These are phyloP conservation scores for Agonopterix heracliana DNA, from an alignment of 2,888 invertebrate species.

Conservation along the genomic window DNA sequence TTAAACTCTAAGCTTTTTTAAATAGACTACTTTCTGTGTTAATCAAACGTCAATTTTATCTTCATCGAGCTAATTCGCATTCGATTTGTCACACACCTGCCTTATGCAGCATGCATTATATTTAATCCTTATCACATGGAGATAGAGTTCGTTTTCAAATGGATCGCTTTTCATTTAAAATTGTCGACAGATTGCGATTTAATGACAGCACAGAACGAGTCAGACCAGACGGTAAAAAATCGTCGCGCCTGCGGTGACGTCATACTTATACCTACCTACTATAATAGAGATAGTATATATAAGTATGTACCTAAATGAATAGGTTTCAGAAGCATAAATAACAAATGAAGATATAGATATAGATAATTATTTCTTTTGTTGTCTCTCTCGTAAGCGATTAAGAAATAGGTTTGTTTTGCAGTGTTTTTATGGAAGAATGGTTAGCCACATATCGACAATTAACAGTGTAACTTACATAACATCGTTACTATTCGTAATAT, in stretches of 20 bases:
- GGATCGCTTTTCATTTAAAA: constrained; percentile 9
- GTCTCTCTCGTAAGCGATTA: too few species aligned
- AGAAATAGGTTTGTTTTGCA: too few species aligned
- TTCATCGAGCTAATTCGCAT: constrained; percentile 29
- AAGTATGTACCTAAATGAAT: background rate
- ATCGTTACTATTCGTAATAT: too few species aligned
- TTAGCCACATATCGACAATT: too few species aligned
- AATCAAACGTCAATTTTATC: constrained; percentile 1
- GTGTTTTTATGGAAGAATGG: too few species aligned
- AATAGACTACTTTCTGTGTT: constrained; percentile 2
- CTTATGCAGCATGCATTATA: constrained; percentile 16
- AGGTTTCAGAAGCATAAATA: too few species aligned
- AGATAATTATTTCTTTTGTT: too few species aligned
- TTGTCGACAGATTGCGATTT: constrained; percentile 34
- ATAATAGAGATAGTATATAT: constrained; percentile 7
- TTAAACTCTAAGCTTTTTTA: background rate
- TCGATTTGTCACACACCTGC: constrained; percentile 39
- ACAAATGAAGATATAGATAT: too few species aligned
- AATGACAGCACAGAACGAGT: constrained; percentile 33
- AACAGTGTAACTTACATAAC: too few species aligned
- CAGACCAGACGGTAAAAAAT: constrained; percentile 42
- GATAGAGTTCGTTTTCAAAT: constrained; percentile 25
- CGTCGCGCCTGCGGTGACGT: constrained; percentile 43
- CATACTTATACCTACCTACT: constrained; percentile 20
- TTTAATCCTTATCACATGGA: constrained; percentile 8